phyloP scores from a whole-genome alignment of 2,797 vertebrate genomes.

The Liasis olivaceus region DNA sequence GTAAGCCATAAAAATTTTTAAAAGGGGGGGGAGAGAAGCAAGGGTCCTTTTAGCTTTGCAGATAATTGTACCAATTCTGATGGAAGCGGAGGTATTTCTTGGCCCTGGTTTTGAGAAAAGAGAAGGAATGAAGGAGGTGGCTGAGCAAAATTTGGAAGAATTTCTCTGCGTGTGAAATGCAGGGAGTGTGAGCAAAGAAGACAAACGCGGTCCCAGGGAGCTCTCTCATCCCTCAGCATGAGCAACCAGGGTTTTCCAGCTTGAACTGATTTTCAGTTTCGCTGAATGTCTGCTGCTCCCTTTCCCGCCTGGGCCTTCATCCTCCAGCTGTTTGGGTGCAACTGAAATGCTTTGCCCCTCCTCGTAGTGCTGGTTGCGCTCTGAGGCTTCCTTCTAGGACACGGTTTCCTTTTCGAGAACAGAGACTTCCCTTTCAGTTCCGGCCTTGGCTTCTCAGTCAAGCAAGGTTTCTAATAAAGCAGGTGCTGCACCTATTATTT shows the following conservation, averaged over 20 bases:
- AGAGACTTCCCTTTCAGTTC: background rate
- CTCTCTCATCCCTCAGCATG: no score
- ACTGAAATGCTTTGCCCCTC: background rate
- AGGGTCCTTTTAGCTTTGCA: background rate
- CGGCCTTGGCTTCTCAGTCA: background rate
- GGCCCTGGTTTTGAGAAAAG: background rate
- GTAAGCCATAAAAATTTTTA: no score
- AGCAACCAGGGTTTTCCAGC: background rate
- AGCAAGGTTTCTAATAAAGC: background rate
- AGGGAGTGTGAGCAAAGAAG: background rate
- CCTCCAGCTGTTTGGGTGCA: background rate
- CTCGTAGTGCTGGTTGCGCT: background rate
- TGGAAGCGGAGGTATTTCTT: background rate
- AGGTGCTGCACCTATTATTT: background rate
- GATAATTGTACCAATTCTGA: no score
- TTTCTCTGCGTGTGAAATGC: background rate
- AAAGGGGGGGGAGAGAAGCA: background rate
- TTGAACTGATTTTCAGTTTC: background rate
- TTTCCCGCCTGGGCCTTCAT: background rate
- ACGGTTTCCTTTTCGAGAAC: background rate
- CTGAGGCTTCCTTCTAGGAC: background rate
- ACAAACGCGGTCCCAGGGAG: rapidly evolving
- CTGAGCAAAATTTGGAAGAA: background rate
- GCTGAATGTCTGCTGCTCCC: background rate
- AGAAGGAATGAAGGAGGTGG: background rate